phyloP scores from a whole-genome alignment of 2,797 vertebrate species.

The Acridotheres tristis region DNA sequence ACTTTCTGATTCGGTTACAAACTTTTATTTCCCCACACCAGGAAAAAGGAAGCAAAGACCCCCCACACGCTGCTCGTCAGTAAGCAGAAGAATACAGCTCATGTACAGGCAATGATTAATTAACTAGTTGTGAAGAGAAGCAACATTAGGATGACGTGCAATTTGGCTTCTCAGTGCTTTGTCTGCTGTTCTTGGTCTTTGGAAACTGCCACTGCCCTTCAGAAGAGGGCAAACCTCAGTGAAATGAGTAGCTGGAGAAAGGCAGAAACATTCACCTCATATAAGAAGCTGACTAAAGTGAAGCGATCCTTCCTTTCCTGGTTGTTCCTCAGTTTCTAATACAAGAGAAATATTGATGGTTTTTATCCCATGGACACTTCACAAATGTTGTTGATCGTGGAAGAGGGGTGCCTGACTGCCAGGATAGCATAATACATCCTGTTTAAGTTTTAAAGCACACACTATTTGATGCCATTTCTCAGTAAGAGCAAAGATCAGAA shows the following conservation, averaged over 20 bases:
- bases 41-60: background rate
- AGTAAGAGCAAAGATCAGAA: background rate
- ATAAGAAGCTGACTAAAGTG: background rate
- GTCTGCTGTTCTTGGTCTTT: background rate
- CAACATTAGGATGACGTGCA: background rate
- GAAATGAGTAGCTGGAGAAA: background rate
- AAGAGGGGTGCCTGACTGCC: background rate
- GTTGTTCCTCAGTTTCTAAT: background rate
- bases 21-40: background rate
- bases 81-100: background rate
- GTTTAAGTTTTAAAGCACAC: background rate
- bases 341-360: background rate
- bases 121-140: background rate
- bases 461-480: background rate
- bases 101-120: background rate
- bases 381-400: background rate
- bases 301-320: background rate
- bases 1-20: background rate
- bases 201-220: background rate
- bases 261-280: background rate
- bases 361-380: background rate
- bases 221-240: background rate
- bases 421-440: background rate
- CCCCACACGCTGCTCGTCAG: rapidly evolving
- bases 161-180: background rate